Percentiles rank a stretch among this genome's conserved stretches.
phyloP scores from a whole-genome alignment of 2,888 invertebrate species.

The Ochropleura leucogaster region DNA sequence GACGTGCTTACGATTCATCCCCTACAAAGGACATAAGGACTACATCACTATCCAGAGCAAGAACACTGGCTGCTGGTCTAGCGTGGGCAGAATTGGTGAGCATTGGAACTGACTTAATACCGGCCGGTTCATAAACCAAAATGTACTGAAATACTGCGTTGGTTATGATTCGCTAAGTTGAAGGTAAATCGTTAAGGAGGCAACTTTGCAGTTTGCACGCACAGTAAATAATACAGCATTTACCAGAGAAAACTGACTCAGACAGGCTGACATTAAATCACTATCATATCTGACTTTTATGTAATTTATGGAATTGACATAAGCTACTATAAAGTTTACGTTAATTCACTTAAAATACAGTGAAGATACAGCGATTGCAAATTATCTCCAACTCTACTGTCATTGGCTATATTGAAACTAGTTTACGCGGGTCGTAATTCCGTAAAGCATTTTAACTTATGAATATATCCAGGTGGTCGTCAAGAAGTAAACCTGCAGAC shows the following conservation, averaged over 20 bases:
- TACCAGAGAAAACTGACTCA: neutral
- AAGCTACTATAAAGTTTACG: neutral
- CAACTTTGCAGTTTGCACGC: neutral
- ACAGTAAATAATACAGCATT: neutral
- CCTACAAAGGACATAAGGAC: conserved; percentile 91
- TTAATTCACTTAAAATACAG: neutral
- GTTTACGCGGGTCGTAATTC: neutral
- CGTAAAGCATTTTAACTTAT: neutral
- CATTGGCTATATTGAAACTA: neutral
- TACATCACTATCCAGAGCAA: conserved; percentile 93
- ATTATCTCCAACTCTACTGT: neutral
- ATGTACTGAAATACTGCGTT: neutral
- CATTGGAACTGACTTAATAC: neutral
- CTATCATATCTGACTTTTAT: neutral
- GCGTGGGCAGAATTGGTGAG: conserved; percentile 93
- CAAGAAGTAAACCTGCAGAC: conserved; percentile 94
- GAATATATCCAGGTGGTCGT: conserved; percentile 81
- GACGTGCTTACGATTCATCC: conserved; percentile 94
- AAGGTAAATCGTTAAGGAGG: neutral
- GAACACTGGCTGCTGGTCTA: conserved; percentile 95
- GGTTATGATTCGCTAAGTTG: neutral
- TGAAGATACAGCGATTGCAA: neutral
- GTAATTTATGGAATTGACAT: neutral
- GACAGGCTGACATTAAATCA: neutral
- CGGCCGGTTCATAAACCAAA: neutral